Percentiles rank a stretch among this genome's conserved stretches.
Conservation (phyloP, 2,888 invertebrate species). For the Mimumesa dahlbomi region DNA sequence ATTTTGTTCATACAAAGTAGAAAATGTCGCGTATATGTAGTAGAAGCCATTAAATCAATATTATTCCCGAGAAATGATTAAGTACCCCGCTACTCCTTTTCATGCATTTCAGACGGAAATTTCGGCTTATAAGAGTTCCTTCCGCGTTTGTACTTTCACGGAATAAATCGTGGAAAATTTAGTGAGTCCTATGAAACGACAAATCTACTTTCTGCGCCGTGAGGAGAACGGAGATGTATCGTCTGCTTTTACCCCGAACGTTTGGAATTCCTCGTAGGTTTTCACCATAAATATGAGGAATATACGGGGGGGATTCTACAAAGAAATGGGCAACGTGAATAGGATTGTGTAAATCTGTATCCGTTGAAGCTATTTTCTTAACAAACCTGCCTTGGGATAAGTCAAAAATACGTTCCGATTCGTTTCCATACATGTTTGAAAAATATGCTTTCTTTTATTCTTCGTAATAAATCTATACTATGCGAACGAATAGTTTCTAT, state of each 20-base stretch:
- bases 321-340: slow-evolving; percentile 43
- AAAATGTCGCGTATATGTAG: too few relatives aligned
- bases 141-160: background rate
- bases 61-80: slow-evolving; percentile 1
- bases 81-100: background rate
- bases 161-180: slow-evolving; percentile 39
- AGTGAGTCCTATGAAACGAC: slow-evolving; percentile 38
- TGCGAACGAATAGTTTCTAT: too few relatives aligned
- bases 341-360: slow-evolving; percentile 44
- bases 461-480: too few relatives aligned
- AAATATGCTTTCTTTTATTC: too few relatives aligned
- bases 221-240: slow-evolving; percentile 24
- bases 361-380: slow-evolving; percentile 29
- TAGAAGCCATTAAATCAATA: background rate
- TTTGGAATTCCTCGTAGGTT: slow-evolving; percentile 50
- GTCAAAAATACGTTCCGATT: slow-evolving; percentile 24
- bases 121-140: slow-evolving; percentile 18
- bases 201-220: slow-evolving; percentile 47
- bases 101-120: background rate
- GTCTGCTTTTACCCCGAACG: slow-evolving; percentile 27
- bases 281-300: slow-evolving; percentile 55
- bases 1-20: too few relatives aligned
- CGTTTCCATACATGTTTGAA: background rate
- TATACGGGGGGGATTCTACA: slow-evolving; percentile 21
- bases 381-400: slow-evolving; percentile 24